A percentile compares a stretch with the other conserved stretches of the same genome.
phyloP scores from a whole-genome alignment of 1,140 invertebrate species.

The Aphelenchoides avenae region DNA sequence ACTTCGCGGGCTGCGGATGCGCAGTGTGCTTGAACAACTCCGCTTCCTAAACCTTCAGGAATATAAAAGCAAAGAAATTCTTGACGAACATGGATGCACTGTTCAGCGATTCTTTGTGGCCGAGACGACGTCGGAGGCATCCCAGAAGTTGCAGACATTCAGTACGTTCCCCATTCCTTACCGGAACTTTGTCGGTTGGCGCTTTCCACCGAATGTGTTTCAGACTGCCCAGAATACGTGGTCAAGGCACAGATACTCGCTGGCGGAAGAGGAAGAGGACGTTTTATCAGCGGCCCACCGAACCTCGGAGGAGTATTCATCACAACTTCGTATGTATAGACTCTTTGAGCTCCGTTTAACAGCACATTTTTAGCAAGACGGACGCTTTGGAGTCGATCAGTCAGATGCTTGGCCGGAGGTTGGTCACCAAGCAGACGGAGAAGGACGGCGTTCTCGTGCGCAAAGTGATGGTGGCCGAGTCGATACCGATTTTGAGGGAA shows the following conservation, averaged over 20 bases:
- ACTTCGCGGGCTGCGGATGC: neutral
- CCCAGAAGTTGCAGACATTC: constrained; percentile 70
- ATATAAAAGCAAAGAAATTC: constrained; percentile 91
- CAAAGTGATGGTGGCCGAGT: constrained; percentile 99
- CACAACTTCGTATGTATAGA: constrained; percentile 66
- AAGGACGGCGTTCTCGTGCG: constrained; percentile 85
- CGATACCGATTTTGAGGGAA: constrained; percentile 86
- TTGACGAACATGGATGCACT: constrained; percentile 79
- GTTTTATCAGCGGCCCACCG: constrained; percentile 92
- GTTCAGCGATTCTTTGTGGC: constrained; percentile 90
- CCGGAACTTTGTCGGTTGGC: neutral
- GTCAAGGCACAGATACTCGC: constrained; percentile 98
- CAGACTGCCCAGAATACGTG: constrained; percentile 85
- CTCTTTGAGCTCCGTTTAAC: neutral
- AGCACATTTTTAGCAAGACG: constrained; percentile 39
- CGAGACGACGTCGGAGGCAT: constrained; percentile 69
- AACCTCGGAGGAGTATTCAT: constrained; percentile 86
- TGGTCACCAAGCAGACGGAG: constrained; percentile 78
- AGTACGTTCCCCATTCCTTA: constrained; percentile 68
- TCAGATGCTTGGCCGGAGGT: constrained; percentile 43
- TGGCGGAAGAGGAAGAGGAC: constrained; percentile 92
- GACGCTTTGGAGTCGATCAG: constrained; percentile 29
- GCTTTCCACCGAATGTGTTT: constrained; percentile 47
- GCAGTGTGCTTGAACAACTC: no score
- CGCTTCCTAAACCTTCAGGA: constrained; percentile 79